These are phyloP conservation scores for Numenius arquata DNA, from an alignment of 2,113 vertebrate genomes.

Conservation along the genomic window DNA sequence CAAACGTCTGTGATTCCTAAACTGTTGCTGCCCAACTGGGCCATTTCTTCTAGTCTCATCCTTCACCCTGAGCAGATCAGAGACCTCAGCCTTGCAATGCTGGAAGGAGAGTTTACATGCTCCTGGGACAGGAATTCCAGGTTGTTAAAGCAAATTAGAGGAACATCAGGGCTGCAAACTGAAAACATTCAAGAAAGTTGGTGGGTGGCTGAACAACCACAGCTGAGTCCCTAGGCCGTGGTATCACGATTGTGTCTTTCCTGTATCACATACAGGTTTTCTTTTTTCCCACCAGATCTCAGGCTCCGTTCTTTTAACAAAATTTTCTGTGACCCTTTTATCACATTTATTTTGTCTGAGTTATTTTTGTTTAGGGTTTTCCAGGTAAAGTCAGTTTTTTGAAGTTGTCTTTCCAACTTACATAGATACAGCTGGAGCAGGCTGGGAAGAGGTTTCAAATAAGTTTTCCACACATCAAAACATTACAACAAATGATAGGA, in stretches of 20 bases:
- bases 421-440: not conserved
- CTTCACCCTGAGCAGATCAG: not conserved
- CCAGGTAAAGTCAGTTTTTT: not conserved
- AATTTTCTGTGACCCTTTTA: not conserved
- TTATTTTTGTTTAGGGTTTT: not conserved
- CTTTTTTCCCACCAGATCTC: not conserved
- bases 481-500: not conserved
- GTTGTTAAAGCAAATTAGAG: not conserved
- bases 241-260: rapidly evolving
- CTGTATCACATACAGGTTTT: rapidly evolving
- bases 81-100: not conserved
- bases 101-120: not conserved
- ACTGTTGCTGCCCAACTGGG: not conserved
- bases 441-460: not conserved
- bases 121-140: not conserved
- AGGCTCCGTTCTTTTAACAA: not conserved
- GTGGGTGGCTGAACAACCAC: not conserved
- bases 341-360: not conserved
- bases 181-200: rapidly evolving
- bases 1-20: not conserved
- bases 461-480: not conserved
- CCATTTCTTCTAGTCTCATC: not conserved
- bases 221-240: not conserved
- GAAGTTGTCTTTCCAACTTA: not conserved
- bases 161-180: not conserved